Evolutionary conservation across 2,797 vertebrate genomes (phyloP), one percentile per base, ranked within the genome.

Genomic region (Urosaurus nigricauda): DNA sequence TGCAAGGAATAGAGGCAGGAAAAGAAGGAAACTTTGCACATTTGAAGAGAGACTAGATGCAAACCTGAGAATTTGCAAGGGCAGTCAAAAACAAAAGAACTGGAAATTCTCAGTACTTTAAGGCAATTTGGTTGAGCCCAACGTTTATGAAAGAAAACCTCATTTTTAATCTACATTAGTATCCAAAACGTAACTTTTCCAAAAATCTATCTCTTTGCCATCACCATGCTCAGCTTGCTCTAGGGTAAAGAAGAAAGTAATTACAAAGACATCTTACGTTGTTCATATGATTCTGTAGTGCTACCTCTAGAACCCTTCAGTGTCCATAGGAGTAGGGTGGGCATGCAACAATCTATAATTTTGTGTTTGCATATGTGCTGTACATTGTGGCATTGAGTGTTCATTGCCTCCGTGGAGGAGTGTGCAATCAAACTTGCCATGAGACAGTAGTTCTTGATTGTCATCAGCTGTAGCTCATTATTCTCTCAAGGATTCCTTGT

Each of bases 401-500:
- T 94, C 88, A 29, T 51, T 86, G 94, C 89, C 91, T 89, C 92
- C 79, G 89, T 92, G 94, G 94, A 95, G 88, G 96, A 95, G 96
- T 87, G 88, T 92, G 94, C 94, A 93, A 95, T 94, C 95, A 96
- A 95, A 95, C 93, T 94, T 89, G 85, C 94, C 94, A 94, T 90
- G 91, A 94, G 95, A 95, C 95, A 96, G 96, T 97, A 96, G 96
- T 96, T 95, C 96, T 96, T 96, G 96, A 97, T 97, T 97, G 97
- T 97, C 96, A 94, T 97, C 97, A 97, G 97, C 97, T 97, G 97
- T 96, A 96, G 95, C 96, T 97, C 96, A 97, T 97, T 97, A 97
- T 96, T 97, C 96, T 90, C 90, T 95, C 96, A 97, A 96, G 96
- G 95, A 96, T 96, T 95, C 96, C 96, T 96, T 87, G 84, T 95